Percentiles rank a stretch among this genome's conserved stretches.
Conservation (phyloP, 2,113 vertebrate genomes). For the Varanus salvator region DNA sequence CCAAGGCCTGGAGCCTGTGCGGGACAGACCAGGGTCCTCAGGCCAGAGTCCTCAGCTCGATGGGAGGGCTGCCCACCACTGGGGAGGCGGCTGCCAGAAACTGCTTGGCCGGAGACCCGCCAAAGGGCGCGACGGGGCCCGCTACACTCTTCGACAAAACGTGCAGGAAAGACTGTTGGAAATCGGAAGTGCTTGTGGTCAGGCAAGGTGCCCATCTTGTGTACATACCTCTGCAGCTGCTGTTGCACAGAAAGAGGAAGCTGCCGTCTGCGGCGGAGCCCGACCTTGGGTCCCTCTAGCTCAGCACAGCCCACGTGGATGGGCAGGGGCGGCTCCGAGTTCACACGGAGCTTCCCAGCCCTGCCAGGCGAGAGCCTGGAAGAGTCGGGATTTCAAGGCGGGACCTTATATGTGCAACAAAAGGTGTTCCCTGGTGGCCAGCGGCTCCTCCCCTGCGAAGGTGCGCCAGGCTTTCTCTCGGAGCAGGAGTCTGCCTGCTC, state of each 20-base stretch:
- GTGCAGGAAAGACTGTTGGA: not conserved
- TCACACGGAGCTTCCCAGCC: not conserved
- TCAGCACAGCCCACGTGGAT: not conserved
- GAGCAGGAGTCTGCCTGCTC: not conserved
- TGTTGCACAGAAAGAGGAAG: not conserved
- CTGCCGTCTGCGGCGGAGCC: not conserved
- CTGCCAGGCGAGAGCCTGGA: not conserved
- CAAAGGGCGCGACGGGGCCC: not conserved
- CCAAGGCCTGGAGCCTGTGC: not conserved
- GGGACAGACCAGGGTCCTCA: fast-evolving
- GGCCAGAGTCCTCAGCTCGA: too few relatives aligned
- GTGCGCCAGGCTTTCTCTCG: not conserved
- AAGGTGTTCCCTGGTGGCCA: not conserved
- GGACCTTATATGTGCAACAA: not conserved
- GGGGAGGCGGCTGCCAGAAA: not conserved
- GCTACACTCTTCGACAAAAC: not conserved
- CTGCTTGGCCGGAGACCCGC: not conserved
- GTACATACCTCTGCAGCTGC: not conserved
- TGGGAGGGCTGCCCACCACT: too few relatives aligned
- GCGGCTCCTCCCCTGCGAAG: too few relatives aligned
- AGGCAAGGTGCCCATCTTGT: not conserved
- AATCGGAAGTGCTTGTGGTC: too few relatives aligned
- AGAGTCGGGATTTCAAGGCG: not conserved
- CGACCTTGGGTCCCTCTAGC: not conserved
- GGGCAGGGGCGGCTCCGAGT: too few relatives aligned